Base-by-base conservation (phyloP, 2,888 invertebrate species). In the Nemurella pictetii region DNA sequence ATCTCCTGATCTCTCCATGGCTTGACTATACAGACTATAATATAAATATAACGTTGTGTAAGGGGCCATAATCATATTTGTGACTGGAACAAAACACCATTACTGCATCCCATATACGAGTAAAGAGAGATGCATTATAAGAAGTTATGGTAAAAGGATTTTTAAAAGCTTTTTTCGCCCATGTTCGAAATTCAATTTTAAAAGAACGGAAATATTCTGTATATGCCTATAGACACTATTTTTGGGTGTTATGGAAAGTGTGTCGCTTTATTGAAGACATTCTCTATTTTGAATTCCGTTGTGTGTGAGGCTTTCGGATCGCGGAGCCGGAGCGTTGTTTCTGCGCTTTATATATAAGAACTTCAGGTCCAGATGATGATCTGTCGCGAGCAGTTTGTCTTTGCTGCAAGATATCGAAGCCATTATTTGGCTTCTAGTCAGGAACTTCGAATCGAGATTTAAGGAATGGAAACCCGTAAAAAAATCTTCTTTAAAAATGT, bases 111-210 rank as follows among this genome's bases (percentile, higher is more conserved):
- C n/a, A 7, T 30, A 35, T 35, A n/a, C 25, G 55, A 12, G 72
- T 72, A 72, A 72, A 82, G 28, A 72, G 55, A 55, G 55, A 78
- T 81, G 82, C 82, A 72, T 82, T 82, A 82, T 30, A 27, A 82
- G 55, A 82, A 82, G 82, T 82, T 82, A 82, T 82, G 82, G 82
- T 82, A 72, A 82, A 82, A 82, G 82, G 82, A 82, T 82, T 82
- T 78, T 82, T 82, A 82, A 82, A 82, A 82, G 82, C 82, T 82
- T 82, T 81, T 82, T 35, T 80, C 35, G 26, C 35, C 28, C 55
- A 81, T 81, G 81, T 81, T 81, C 26, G 26, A 26, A 81, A 35
- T n/a, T 30, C 30, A 28, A 78, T 29, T 78, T 28, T 28, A 26
- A 75, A 26, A 26, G 28, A 80, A 80, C 32, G 30, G 80, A 80